Evolutionary conservation across 2,888 invertebrate genomes (phyloP), one percentile per base, ranked within the genome.

Genomic region (Psococerastis gibbosa): DNA sequence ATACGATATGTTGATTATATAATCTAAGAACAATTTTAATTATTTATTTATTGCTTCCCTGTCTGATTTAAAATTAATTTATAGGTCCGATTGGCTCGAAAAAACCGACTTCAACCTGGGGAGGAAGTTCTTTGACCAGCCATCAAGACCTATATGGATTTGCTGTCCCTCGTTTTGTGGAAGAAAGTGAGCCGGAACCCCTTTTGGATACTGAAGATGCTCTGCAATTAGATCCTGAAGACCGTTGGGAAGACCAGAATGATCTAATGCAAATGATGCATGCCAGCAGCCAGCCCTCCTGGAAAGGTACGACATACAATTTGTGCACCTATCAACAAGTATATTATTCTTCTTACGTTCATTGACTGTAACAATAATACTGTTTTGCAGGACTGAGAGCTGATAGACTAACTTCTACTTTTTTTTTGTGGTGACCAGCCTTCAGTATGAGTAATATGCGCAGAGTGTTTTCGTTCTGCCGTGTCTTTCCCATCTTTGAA

Each of bases 11-110:
- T n/a, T n/a, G n/a, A n/a, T n/a, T n/a, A n/a, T n/a, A n/a, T n/a
- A n/a, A n/a, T n/a, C n/a, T n/a, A n/a, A n/a, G n/a, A n/a, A n/a
- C n/a, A n/a, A n/a, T n/a, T n/a, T n/a, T n/a, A n/a, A n/a, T n/a
- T n/a, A n/a, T n/a, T n/a, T n/a, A n/a, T n/a, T n/a, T n/a, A n/a
- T n/a, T n/a, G n/a, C n/a, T n/a, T n/a, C n/a, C n/a, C n/a, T n/a
- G n/a, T n/a, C n/a, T n/a, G n/a, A n/a, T n/a, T n/a, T n/a, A n/a
- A n/a, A n/a, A n/a, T n/a, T n/a, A n/a, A 8, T 44, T 23, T 33
- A 17, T 27, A 50, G 52, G 66, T 15, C 67, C 67, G 1, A 66
- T 67, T 42, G 67, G 66, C 11, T 61, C 65, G 2, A 57, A 59
- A 48, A 52, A 51, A 47, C 48, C 42, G 8, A 23, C 44, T 5